Conservation (phyloP, 1,140 invertebrate genomes). For the Leptinotarsa lineolata region DNA sequence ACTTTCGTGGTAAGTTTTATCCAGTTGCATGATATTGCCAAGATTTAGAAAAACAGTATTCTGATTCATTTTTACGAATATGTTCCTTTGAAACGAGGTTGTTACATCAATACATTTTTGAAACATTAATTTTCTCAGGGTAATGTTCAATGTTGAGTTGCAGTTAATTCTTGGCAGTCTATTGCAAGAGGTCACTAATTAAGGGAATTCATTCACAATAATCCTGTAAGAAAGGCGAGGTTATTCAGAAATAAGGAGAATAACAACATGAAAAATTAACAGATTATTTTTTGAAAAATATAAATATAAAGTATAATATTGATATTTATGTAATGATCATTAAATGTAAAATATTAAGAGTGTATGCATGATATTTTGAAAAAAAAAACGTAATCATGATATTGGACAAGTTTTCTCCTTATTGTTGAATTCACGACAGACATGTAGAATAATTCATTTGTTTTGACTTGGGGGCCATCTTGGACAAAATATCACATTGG, state of each 20-base stretch:
- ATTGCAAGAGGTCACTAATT: constrained; percentile 32
- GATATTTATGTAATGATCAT: constrained; percentile 50
- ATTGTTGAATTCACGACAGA: constrained; percentile 49
- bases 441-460: constrained; percentile 41
- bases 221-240: constrained; percentile 51
- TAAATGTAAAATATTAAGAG: constrained; percentile 53
- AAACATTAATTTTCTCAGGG: too few relatives aligned
- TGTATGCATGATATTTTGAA: constrained; percentile 52
- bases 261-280: constrained; percentile 44
- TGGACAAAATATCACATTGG: constrained; percentile 31
- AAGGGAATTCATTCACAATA: constrained; percentile 51
- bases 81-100: too few relatives aligned
- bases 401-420: constrained; percentile 50
- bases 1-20: background rate
- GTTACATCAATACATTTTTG: too few relatives aligned
- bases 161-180: background rate
- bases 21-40: background rate
- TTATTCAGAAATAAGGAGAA: constrained; percentile 51
- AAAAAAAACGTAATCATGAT: constrained; percentile 44
- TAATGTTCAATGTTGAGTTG: too few relatives aligned
- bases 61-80: too few relatives aligned
- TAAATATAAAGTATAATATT: constrained; percentile 53
- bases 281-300: constrained; percentile 55
- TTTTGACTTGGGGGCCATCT: constrained; percentile 41
- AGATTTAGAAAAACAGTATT: background rate